A percentile compares a stretch with the other conserved stretches of the same genome.
These are phyloP conservation scores for Ephestia elutella DNA, from an alignment of 1,140 invertebrate species.

Conservation along the genomic window DNA sequence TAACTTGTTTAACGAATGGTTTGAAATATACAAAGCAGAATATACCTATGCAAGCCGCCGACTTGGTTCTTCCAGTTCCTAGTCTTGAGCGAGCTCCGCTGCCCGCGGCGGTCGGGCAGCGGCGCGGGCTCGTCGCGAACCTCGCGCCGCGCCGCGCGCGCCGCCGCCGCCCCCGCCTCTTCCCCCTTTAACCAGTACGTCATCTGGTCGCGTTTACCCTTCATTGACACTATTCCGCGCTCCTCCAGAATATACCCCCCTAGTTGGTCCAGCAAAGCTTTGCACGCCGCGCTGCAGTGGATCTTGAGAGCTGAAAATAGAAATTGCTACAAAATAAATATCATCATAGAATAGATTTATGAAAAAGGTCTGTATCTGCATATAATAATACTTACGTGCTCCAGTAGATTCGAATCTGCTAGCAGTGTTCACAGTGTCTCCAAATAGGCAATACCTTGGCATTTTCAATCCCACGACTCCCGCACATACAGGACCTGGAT, in stretches of 20 bases:
- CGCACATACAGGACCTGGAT: constrained; percentile 83
- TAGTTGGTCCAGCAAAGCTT: constrained; percentile 87
- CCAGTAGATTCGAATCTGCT: constrained; percentile 97
- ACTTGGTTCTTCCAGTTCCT: constrained; percentile 58
- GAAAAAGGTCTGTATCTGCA: constrained; percentile 2
- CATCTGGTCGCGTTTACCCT: constrained; percentile 88
- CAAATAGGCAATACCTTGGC: constrained; percentile 93
- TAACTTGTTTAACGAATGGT: too few species aligned
- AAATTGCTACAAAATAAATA: background rate
- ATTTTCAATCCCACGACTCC: constrained; percentile 93
- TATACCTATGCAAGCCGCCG: constrained; percentile 56
- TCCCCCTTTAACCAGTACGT: constrained; percentile 93
- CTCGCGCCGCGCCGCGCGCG: constrained; percentile 73
- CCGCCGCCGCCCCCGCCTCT: constrained; percentile 74
- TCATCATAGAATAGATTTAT: background rate
- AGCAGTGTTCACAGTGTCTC: constrained; percentile 93
- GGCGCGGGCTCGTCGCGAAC: constrained; percentile 60
- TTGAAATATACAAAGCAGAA: too few species aligned
- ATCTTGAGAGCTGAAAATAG: constrained; percentile 83
- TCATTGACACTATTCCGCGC: constrained; percentile 87
- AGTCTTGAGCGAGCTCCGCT: constrained; percentile 81
- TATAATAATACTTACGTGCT: constrained; percentile 69
- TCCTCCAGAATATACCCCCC: constrained; percentile 88
- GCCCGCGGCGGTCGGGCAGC: constrained; percentile 48
- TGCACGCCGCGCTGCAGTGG: constrained; percentile 91